Conservation (phyloP, 2,113 vertebrate species). For the Neodontobutis hainanensis region DNA sequence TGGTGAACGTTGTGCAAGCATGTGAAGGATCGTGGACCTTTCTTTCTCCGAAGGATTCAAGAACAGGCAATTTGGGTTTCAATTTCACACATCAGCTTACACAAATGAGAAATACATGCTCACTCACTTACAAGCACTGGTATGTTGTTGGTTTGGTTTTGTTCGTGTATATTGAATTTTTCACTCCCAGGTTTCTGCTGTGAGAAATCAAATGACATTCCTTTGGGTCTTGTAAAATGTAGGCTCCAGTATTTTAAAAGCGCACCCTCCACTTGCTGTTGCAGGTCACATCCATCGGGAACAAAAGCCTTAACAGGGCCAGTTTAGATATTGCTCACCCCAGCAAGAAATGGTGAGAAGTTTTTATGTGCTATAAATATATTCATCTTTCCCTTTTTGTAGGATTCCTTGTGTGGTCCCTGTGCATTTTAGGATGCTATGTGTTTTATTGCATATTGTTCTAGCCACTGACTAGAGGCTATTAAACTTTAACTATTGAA, state of each 20-base stretch:
- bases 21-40: background rate
- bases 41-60: background rate
- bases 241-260: background rate
- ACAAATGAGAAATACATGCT: conserved; percentile 1
- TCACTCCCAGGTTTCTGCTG: background rate
- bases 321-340: too few species aligned
- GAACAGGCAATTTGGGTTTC: background rate
- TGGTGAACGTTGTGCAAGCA: background rate
- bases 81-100: background rate
- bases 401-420: background rate
- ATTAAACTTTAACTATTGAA: background rate
- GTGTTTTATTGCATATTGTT: background rate
- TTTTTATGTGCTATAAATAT: background rate
- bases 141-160: background rate
- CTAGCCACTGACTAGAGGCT: background rate
- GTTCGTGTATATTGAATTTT: background rate
- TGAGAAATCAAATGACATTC: background rate
- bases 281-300: too few species aligned
- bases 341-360: too few species aligned
- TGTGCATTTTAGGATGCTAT: background rate
- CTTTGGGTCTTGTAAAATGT: background rate
- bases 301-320: too few species aligned
- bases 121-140: background rate
- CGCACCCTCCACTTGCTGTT: too few species aligned
- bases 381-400: background rate